phyloP scores from a whole-genome alignment of 2,888 invertebrate species.

The Athripsodes cinereus region DNA sequence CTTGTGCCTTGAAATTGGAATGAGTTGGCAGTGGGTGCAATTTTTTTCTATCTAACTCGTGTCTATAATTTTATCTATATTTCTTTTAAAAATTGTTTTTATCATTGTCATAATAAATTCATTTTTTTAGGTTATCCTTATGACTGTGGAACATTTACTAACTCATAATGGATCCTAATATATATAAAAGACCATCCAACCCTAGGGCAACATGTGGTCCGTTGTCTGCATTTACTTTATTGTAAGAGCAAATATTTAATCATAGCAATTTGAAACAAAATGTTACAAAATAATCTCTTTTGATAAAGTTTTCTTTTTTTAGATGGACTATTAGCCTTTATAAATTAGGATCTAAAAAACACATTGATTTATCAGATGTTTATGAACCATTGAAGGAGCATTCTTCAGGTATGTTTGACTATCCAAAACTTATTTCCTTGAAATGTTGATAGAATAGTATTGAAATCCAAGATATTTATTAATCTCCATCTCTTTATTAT shows the following conservation, averaged over 20 bases:
- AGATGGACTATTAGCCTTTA: slow-evolving; percentile 69
- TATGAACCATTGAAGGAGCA: slow-evolving; percentile 63
- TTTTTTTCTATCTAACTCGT: no score
- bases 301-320: slow-evolving; percentile 29
- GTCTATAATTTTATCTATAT: no score
- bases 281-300: not conserved
- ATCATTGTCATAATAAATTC: no score
- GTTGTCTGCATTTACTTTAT: slow-evolving; percentile 6
- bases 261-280: no score
- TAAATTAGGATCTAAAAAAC: slow-evolving; percentile 58
- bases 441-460: not conserved
- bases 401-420: slow-evolving; percentile 46
- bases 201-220: slow-evolving; percentile 1
- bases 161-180: not conserved
- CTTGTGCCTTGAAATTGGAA: no score
- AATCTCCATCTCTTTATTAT: not conserved
- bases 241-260: slow-evolving; percentile 1
- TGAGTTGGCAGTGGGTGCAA: no score
- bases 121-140: no score
- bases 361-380: slow-evolving; percentile 60
- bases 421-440: slow-evolving; percentile 25
- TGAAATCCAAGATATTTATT: not conserved
- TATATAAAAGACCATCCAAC: slow-evolving; percentile 2
- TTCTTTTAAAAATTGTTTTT: no score
- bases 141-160: no score